These are phyloP conservation scores for Agapetus fuscipes DNA, from an alignment of 2,888 invertebrate species.

Conservation along the genomic window DNA sequence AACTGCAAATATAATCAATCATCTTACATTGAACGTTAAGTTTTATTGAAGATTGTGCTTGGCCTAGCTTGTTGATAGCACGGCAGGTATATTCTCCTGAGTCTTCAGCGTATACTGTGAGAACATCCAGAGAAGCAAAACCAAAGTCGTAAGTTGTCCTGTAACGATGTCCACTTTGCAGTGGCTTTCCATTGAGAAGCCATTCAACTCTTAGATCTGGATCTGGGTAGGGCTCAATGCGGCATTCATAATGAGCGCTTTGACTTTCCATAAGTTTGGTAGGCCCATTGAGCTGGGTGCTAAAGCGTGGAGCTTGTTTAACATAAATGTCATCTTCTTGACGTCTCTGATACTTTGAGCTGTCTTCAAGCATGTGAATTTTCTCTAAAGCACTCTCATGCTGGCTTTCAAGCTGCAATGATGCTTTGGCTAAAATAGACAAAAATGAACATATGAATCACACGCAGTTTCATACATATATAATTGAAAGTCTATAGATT, in stretches of 20 bases:
- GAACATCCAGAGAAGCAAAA: conserved; percentile 90
- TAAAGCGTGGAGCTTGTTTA: conserved; percentile 76
- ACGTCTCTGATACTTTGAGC: conserved; percentile 65
- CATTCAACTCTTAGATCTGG: conserved; percentile 82
- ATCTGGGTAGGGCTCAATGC: conserved; percentile 89
- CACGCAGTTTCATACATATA: too few species aligned
- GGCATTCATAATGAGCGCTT: conserved; percentile 87
- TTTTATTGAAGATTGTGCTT: conserved; percentile 71
- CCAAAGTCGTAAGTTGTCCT: conserved; percentile 95
- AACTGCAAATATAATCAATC: too few species aligned
- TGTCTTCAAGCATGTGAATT: conserved; percentile 77
- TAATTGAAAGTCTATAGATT: neutral
- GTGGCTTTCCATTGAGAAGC: conserved; percentile 87
- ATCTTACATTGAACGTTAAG: conserved; percentile 74
- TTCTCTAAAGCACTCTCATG: conserved; percentile 83
- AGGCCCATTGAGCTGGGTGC: conserved; percentile 78
- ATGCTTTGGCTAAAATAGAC: conserved; percentile 76
- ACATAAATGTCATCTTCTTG: conserved; percentile 74
- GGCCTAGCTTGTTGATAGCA: conserved; percentile 77
- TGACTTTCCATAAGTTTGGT: conserved; percentile 78
- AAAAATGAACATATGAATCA: conserved; percentile 22
- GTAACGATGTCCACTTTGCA: conserved; percentile 83
- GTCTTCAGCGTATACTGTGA: conserved; percentile 90
- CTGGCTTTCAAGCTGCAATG: conserved; percentile 78
- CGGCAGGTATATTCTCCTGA: conserved; percentile 86